These are phyloP conservation scores for Cyphomyrus plagiostoma DNA, from an alignment of 2,113 vertebrate species.

Conservation along the genomic window DNA sequence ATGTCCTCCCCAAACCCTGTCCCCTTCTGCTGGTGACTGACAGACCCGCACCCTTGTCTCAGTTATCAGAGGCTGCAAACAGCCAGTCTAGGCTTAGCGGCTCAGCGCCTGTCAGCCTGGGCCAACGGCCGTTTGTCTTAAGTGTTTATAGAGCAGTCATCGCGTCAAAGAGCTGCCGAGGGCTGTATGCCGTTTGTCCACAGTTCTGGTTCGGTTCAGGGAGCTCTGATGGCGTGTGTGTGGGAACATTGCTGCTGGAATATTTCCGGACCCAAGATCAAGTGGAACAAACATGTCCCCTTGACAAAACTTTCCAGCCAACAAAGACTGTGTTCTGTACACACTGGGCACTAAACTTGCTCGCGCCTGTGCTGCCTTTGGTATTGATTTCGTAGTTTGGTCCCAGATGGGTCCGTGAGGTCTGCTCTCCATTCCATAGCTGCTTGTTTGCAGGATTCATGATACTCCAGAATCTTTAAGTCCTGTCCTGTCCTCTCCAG, in stretches of 20 bases:
- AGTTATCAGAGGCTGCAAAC: background rate
- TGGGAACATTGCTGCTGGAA: background rate
- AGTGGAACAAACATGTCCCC: background rate
- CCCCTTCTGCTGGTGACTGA: background rate
- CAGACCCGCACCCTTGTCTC: background rate
- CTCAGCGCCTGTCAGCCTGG: background rate
- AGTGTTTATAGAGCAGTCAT: background rate
- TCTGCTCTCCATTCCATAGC: background rate
- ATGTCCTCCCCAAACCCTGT: background rate
- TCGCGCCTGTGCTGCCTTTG: background rate
- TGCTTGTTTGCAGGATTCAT: background rate
- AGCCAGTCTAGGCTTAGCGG: background rate
- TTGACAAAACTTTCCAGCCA: background rate
- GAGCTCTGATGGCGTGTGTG: background rate
- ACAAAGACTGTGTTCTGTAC: background rate
- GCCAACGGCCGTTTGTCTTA: background rate
- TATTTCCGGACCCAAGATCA: background rate
- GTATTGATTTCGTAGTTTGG: background rate
- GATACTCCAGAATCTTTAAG: background rate
- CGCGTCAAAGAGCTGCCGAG: background rate
- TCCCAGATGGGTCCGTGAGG: background rate
- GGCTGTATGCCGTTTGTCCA: background rate
- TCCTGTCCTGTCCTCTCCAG: conserved; percentile 26
- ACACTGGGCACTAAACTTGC: background rate
- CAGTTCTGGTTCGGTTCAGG: background rate